A percentile compares a stretch with the other conserved stretches of the same genome.
phyloP scores from a whole-genome alignment of 2,888 invertebrate genomes.

The Chloromyia formosa region DNA sequence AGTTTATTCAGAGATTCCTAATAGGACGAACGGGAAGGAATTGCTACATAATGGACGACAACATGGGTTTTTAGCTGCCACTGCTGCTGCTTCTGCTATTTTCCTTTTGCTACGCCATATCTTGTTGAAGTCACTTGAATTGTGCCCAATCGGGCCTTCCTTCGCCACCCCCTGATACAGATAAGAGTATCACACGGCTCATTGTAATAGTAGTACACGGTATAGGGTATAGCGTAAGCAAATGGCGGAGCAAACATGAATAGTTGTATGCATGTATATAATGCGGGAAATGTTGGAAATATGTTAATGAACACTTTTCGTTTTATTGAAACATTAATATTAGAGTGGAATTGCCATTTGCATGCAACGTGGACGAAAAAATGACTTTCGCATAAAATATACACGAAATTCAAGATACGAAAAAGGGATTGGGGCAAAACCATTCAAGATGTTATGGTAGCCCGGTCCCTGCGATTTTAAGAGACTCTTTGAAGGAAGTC shows the following conservation, averaged over 20 bases:
- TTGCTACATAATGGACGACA: conserved; percentile 21
- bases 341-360: conserved; percentile 28
- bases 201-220: too few relatives aligned
- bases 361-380: background rate
- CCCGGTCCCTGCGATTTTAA: too few relatives aligned
- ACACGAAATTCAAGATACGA: too few relatives aligned
- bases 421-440: too few relatives aligned
- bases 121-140: background rate
- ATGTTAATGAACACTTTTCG: conserved; percentile 45
- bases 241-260: background rate
- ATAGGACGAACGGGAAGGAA: conserved; percentile 22
- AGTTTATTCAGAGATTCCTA: conserved; percentile 4
- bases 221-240: background rate
- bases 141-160: too few relatives aligned
- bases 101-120: background rate
- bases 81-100: background rate
- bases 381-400: conserved; percentile 6
- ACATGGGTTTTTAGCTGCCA: background rate
- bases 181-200: too few relatives aligned
- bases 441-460: too few relatives aligned
- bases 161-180: too few relatives aligned
- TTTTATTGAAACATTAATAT: conserved; percentile 46
- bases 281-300: conserved; percentile 40
- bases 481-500: too few relatives aligned
- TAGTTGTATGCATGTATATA: conserved; percentile 2